Evolutionary conservation across 2,113 vertebrate species (phyloP).

Genomic region (Poeciliopsis turrubarensis): DNA sequence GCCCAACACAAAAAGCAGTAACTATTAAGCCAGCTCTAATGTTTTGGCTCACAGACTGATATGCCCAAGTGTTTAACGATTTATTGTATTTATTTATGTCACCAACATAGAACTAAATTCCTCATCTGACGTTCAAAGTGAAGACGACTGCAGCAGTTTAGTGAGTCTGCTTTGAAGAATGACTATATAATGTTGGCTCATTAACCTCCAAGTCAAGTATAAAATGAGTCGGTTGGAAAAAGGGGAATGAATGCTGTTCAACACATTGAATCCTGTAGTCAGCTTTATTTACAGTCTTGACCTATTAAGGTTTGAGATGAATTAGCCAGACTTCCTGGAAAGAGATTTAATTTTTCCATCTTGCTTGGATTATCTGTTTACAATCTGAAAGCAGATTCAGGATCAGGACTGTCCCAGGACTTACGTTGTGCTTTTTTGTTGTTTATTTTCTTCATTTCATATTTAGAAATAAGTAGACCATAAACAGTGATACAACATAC

Average conservation of each 20-base stretch:
- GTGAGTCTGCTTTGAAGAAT: conserved; percentile 15
- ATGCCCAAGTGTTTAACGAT: too few species aligned
- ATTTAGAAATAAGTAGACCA: background rate
- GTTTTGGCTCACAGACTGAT: too few species aligned
- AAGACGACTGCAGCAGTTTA: too few species aligned
- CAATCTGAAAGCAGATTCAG: background rate
- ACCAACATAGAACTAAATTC: too few species aligned
- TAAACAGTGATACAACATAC: background rate
- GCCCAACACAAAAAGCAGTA: too few species aligned
- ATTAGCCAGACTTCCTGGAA: conserved; percentile 38
- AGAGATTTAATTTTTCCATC: conserved; percentile 23
- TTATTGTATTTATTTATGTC: too few species aligned
- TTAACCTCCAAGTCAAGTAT: conserved; percentile 17
- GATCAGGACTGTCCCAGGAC: conserved; percentile 18
- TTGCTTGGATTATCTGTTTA: conserved; percentile 42
- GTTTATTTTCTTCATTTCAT: background rate
- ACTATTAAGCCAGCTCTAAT: too few species aligned
- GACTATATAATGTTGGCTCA: conserved; percentile 32
- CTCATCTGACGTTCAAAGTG: too few species aligned
- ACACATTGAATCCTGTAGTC: conserved; percentile 22
- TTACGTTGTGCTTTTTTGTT: background rate
- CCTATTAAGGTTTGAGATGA: conserved; percentile 29
- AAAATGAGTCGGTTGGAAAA: conserved; percentile 15
- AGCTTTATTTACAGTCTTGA: conserved; percentile 27
- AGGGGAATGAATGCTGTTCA: background rate